Conservation (phyloP, 2,797 vertebrate species). For the Eulemur coronatus region DNA sequence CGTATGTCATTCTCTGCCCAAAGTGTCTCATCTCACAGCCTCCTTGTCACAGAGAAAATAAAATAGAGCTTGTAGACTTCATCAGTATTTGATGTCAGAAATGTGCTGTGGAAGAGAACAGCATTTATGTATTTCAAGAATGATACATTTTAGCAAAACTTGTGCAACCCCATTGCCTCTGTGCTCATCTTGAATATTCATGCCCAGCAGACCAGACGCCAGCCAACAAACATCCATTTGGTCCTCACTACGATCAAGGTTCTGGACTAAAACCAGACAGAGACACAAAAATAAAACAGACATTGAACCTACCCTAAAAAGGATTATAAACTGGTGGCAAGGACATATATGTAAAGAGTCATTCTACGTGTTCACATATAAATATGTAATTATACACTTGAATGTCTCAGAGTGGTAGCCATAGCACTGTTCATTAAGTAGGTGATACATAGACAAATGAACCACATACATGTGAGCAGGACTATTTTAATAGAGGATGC, state of each 20-base stretch:
- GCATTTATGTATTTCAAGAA: neutral
- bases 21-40: neutral
- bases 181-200: neutral
- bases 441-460: neutral
- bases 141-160: neutral
- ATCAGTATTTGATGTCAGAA: neutral
- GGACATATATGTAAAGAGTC: neutral
- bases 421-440: neutral
- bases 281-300: neutral
- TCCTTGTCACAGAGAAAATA: neutral
- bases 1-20: neutral
- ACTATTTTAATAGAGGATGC: neutral
- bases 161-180: neutral
- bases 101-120: neutral
- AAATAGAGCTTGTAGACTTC: neutral
- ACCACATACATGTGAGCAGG: neutral
- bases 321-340: neutral
- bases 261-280: neutral
- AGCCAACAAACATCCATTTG: neutral
- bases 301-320: neutral
- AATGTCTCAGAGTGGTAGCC: neutral
- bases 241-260: neutral
- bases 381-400: neutral
- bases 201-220: neutral
- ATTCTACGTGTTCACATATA: neutral